Conservation (phyloP, 2,113 vertebrate species). For the Campylorhamphus procurvoides region DNA sequence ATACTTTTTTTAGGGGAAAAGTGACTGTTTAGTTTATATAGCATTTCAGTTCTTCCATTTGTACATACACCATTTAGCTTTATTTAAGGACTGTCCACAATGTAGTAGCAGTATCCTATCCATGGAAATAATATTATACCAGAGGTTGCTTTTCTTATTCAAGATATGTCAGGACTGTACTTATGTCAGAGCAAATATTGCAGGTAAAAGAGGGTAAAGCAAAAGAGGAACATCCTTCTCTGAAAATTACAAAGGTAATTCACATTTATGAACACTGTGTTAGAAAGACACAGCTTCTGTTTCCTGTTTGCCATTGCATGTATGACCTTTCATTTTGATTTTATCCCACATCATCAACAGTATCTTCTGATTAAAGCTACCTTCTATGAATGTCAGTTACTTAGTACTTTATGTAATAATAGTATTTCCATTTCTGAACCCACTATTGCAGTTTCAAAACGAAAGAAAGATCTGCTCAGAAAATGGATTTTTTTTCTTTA, state of each 20-base stretch:
- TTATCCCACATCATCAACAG: not conserved
- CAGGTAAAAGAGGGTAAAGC: not conserved
- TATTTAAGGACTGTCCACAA: not conserved
- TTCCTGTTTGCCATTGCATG: not conserved
- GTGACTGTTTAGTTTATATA: not conserved
- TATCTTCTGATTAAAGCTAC: constrained; percentile 23
- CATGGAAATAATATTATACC: not conserved
- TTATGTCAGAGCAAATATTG: not conserved
- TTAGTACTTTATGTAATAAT: not conserved
- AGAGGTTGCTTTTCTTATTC: not conserved
- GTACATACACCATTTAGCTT: not conserved
- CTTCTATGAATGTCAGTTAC: not conserved
- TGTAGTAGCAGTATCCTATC: not conserved
- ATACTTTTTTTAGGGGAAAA: not conserved
- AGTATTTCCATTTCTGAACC: not conserved
- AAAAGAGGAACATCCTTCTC: not conserved
- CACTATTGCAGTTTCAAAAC: constrained; percentile 14
- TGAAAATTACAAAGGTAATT: not conserved
- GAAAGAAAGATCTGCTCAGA: not conserved
- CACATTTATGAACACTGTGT: not conserved
- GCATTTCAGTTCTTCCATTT: not conserved
- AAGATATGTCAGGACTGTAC: not conserved
- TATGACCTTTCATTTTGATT: constrained; percentile 29
- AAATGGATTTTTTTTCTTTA: not conserved
- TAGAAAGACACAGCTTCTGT: not conserved